Evolutionary conservation across 2,113 vertebrate genomes (phyloP), one percentile per base, ranked within the genome.

Genomic region (Lampris incognitus): DNA sequence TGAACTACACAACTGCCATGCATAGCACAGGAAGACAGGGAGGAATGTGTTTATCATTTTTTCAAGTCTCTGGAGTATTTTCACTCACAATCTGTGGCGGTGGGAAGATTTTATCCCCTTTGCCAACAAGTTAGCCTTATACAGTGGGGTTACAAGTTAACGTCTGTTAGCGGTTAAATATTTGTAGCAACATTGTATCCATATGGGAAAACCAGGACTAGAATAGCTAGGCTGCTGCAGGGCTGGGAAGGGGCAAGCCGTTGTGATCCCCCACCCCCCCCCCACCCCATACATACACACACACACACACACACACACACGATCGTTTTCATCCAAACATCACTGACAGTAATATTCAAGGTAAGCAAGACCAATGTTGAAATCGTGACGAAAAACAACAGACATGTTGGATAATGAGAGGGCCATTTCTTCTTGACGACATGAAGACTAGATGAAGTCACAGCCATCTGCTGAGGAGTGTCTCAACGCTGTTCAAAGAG

Each of bases 141-240:
- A 73, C 66, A 63, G 74, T 9, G 50, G 40, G 81, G 66, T 76
- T 24, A 51, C 79, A 72, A 62, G 61, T 72, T 63, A 24, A 76
- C 62, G 69, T 68, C 72, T 69, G 72, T 82, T 72, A 68, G 81
- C 65, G 40, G 50, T 62, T 64, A 82, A 89, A 88, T 81, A 90
- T 87, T 89, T 82, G 66, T n/a, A 73, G 60, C 70, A 88, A 88
- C 83, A 89, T 87, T 87, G 80, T 82, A 81, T 87, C 87, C 90
- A 85, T 79, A 84, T 74, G 87, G 83, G 81, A 91, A 89, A 88
- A 79, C 86, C 77, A 85, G 90, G 88, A 92, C 92, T 92, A 93
- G 91, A 87, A 55, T 41, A 65, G 73, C 76, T 41, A 1, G 77
- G 72, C 81, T 85, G 72, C 76, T 81, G 86, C 79, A 79, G 79